phyloP scores from a whole-genome alignment of 2,888 invertebrate genomes.

The Schizotus pectinicornis region DNA sequence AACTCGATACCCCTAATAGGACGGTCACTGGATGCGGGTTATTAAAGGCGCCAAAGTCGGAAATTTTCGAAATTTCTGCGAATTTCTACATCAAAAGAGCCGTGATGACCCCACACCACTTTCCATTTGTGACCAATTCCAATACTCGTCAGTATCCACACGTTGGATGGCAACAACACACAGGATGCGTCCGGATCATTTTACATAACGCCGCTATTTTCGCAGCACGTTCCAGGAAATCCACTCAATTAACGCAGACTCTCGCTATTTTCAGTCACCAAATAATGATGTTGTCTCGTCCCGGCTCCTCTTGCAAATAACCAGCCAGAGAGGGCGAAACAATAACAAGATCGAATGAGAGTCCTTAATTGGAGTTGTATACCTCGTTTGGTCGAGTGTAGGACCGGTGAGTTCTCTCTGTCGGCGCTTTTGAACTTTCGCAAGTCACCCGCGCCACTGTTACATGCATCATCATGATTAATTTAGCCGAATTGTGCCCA shows the following conservation, averaged over 20 bases:
- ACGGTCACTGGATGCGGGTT: constrained; percentile 20
- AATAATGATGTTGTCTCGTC: no score
- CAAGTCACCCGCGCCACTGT: constrained; percentile 29
- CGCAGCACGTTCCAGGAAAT: constrained; percentile 28
- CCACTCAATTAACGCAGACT: constrained; percentile 20
- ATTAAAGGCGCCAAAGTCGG: constrained; percentile 36
- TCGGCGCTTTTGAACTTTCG: constrained; percentile 26
- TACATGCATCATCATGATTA: constrained; percentile 52
- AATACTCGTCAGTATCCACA: neutral
- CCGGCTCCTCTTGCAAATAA: constrained; percentile 11
- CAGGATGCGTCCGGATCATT: constrained; percentile 24
- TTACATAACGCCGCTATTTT: constrained; percentile 19
- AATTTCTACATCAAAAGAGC: constrained; percentile 40
- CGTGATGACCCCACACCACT: constrained; percentile 34
- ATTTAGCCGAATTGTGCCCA: constrained; percentile 45
- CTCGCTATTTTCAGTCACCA: no score
- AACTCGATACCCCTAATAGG: constrained; percentile 20
- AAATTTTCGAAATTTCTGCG: constrained; percentile 40
- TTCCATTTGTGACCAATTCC: constrained; percentile 7
- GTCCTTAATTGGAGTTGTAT: constrained; percentile 28
- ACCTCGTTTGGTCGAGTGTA: constrained; percentile 18
- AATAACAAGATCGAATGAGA: constrained; percentile 18
- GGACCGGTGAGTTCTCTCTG: constrained; percentile 6
- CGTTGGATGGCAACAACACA: constrained; percentile 10
- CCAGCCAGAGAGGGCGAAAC: constrained; percentile 10